Conservation (phyloP, 2,797 vertebrate genomes). For the Mallotus villosus region DNA sequence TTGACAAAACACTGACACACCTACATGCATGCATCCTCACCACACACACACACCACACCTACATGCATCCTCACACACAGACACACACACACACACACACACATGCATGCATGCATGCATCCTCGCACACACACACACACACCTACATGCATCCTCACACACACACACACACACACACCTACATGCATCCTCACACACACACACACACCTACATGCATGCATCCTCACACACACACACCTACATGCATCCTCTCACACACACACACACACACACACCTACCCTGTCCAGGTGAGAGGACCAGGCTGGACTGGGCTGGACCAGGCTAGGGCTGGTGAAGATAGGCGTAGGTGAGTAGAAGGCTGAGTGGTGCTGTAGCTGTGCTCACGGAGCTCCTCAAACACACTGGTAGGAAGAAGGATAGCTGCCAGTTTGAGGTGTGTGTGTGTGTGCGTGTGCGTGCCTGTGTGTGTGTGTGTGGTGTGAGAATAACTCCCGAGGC, state of each 20-base stretch:
- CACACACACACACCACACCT: no score
- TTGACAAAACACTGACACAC: not conserved
- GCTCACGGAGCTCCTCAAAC: constrained; percentile 75
- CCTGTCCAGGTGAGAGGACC: constrained; percentile 85
- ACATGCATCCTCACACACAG: constrained; percentile 8
- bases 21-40: not conserved
- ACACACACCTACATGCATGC: not conserved
- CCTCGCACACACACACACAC: constrained; percentile 61
- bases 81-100: constrained; percentile 57
- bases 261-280: constrained; percentile 53
- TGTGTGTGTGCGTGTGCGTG: constrained; percentile 53
- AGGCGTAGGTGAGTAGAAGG: constrained; percentile 80
- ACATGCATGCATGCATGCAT: no score
- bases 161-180: not conserved
- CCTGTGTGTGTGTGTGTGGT: constrained; percentile 54
- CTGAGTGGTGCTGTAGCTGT: constrained; percentile 77
- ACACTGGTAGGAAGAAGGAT: constrained; percentile 71
- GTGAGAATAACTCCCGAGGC: constrained; percentile 63
- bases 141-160: constrained; percentile 27
- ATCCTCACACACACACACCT: not conserved
- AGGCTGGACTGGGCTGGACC: constrained; percentile 78
- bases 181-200: not conserved
- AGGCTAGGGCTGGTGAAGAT: constrained; percentile 72
- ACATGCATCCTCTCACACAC: not conserved
- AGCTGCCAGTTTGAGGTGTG: constrained; percentile 80